Evolutionary conservation across 2,113 vertebrate genomes (phyloP), one percentile per base, ranked within the genome.

Genomic region (Xyrauchen texanus): DNA sequence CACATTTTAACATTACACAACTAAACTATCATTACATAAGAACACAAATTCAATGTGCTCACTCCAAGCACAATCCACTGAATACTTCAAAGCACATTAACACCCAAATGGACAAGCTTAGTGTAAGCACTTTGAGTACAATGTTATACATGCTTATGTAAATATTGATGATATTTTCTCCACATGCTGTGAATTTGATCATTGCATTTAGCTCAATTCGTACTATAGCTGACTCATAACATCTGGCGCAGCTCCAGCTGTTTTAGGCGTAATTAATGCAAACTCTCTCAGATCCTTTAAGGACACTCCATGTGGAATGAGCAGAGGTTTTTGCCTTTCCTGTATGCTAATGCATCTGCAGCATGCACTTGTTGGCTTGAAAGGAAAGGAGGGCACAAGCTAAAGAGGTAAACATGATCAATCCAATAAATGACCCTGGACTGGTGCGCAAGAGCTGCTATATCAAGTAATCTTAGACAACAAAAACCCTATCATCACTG

Each of bases 251-350:
- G 81, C 82, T 82, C 82, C 84, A 88, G 84, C 76, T 86, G 80
- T 78, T 88, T 78, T 77, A 84, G 68, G 51, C 87, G 84, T 85
- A 88, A 87, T 87, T 83, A 86, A 86, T 82, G 75, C 81, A 84
- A 62, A 75, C 82, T 52, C 84, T 82, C 70, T 4, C 78, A 67
- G 75, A 84, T 64, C 49, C 81, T 67, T 83, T 84, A 73, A 81
- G 75, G 68, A 79, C 66, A 42, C 52, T 81, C 62, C n/a, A 57
- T 72, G 70, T 80, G 79, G 76, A 70, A 80, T 68, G 53, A 78
- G 79, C 75, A 79, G 62, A 34, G 74, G 42, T 81, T 79, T 65
- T 77, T 52, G 8, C 51, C 42, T 74, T 68, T 74, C 47, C 68
- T 82, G 57, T 68, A 83, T 80, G 77, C 77, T 78, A 85, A 81